Percentiles rank a stretch among this genome's conserved stretches.
Conservation (phyloP, 2,797 vertebrate genomes). For the Simalia tracyae region DNA sequence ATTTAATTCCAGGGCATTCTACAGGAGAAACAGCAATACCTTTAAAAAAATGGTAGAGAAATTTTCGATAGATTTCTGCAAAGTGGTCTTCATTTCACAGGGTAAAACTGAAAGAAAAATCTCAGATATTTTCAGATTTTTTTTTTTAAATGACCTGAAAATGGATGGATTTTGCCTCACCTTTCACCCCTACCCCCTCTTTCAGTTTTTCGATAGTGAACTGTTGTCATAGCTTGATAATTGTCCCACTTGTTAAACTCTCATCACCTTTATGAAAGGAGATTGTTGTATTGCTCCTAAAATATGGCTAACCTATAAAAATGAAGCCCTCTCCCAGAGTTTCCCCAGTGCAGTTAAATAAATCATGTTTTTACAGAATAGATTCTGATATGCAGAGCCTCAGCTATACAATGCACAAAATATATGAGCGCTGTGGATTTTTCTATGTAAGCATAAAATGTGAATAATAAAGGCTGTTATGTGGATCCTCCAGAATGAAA, state of each 20-base stretch:
- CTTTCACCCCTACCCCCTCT: not conserved
- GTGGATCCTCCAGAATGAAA: not conserved
- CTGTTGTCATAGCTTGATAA: not conserved
- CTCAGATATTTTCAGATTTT: not conserved
- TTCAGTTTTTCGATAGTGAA: not conserved
- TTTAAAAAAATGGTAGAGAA: not conserved
- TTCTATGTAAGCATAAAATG: not conserved
- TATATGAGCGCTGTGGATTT: not conserved
- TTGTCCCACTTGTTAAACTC: not conserved
- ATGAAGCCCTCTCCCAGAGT: not conserved
- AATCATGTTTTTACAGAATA: not conserved
- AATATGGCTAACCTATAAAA: not conserved
- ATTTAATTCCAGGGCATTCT: not conserved
- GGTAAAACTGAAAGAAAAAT: not conserved
- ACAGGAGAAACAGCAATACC: not conserved
- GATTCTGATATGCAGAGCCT: not conserved
- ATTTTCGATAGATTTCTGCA: not conserved
- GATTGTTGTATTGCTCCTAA: not conserved
- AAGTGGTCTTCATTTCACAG: not conserved
- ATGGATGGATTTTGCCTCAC: not conserved
- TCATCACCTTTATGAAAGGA: not conserved
- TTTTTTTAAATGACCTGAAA: not conserved
- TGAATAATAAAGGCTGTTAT: not conserved
- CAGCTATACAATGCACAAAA: not conserved
- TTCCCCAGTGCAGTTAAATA: not conserved